Percentiles rank a stretch among this genome's conserved stretches.
phyloP scores from a whole-genome alignment of 1,140 invertebrate genomes.

The Heterodera carotae region DNA sequence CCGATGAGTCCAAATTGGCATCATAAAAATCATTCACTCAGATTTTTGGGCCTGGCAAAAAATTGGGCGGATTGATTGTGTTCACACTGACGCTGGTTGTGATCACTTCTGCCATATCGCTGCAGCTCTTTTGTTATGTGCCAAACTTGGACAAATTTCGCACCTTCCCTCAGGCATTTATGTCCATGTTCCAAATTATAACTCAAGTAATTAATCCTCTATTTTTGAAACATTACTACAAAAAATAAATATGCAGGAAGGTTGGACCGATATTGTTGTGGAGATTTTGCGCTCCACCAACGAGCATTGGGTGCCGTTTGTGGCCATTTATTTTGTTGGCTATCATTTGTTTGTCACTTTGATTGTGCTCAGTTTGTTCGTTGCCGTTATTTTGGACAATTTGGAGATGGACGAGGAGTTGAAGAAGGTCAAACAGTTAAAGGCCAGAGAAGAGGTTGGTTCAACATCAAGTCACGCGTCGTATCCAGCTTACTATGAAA shows the following conservation, averaged over 20 bases:
- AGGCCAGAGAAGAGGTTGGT: conserved; percentile 60
- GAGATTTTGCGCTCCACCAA: conserved; percentile 89
- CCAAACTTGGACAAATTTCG: conserved; percentile 92
- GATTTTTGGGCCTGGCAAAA: conserved; percentile 98
- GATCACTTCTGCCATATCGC: conserved; percentile 96
- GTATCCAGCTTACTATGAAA: no score
- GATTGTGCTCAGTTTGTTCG: conserved; percentile 97
- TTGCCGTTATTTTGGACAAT: conserved; percentile 99
- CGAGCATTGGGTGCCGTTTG: conserved; percentile 82
- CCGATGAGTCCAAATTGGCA: conserved; percentile 69
- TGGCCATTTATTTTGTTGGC: conserved; percentile 96
- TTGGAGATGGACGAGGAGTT: conserved; percentile 98
- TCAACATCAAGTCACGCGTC: no score
- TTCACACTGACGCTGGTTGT: conserved; percentile 98
- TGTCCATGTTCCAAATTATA: conserved; percentile 99
- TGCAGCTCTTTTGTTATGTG: conserved; percentile 96
- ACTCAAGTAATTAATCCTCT: conserved; percentile 70
- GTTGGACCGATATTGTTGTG: conserved; percentile 78
- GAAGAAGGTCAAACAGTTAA: conserved; percentile 89
- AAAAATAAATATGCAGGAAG: conserved; percentile 77
- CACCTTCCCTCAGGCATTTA: conserved; percentile 96
- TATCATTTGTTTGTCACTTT: conserved; percentile 98
- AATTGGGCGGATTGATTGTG: conserved; percentile 93
- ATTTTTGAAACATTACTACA: conserved; percentile 73
- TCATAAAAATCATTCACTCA: conserved; percentile 49